Conservation (phyloP, 2,888 invertebrate genomes). For the Drosophila pseudotalamancana region DNA sequence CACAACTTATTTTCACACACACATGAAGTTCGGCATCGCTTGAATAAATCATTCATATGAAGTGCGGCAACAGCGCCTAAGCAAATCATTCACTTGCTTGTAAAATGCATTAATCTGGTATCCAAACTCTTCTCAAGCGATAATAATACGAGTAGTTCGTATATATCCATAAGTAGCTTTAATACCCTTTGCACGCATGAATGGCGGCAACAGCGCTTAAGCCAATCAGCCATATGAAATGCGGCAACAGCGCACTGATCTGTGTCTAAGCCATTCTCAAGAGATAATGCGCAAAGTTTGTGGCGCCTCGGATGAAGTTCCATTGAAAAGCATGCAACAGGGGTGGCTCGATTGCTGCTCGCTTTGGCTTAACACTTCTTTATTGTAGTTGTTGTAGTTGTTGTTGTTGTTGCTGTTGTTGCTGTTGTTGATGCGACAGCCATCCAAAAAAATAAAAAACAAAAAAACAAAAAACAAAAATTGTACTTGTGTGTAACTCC, state of each 20-base stretch:
- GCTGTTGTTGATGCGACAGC: conserved; percentile 44
- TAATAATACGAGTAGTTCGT: no score
- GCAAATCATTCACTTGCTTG: no score
- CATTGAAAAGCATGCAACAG: conserved; percentile 24
- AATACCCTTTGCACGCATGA: no score
- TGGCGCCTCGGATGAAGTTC: conserved; percentile 7
- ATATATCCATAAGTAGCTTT: no score
- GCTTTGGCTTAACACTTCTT: conserved; percentile 43
- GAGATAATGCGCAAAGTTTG: conserved; percentile 18
- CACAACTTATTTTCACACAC: no score
- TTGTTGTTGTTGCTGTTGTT: conserved; percentile 31
- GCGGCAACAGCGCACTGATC: conserved; percentile 27
- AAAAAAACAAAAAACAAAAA: conserved; percentile 1
- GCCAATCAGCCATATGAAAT: no score
- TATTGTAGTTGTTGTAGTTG: no score
- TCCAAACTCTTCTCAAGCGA: no score
- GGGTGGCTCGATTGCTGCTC: conserved; percentile 42
- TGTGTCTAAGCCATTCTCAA: conserved; percentile 23
- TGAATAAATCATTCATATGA: no score
- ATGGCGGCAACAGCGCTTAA: conserved; percentile 2
- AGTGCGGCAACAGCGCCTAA: no score
- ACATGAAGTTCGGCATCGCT: no score
- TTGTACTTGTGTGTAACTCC: conserved; percentile 17
- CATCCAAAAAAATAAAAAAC: conserved; percentile 19
- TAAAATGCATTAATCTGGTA: no score